These are phyloP conservation scores for Coleophora deauratella DNA, from an alignment of 2,888 invertebrate genomes.

Conservation along the genomic window DNA sequence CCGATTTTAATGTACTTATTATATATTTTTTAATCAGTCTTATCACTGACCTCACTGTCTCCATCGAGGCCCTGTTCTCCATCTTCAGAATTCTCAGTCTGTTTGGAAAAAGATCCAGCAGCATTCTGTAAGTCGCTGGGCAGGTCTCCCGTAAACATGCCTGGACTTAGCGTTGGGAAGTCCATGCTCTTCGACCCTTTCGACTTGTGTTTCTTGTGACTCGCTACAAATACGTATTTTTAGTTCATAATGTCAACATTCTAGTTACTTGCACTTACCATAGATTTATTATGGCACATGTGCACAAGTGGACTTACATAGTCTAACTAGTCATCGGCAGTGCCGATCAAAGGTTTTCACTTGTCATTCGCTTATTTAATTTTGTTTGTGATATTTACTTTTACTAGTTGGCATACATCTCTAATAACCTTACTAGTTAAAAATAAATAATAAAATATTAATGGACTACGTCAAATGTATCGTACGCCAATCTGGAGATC, in stretches of 20 bases:
- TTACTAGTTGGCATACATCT: too few species aligned
- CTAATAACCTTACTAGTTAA: too few species aligned
- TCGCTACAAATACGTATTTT: neutral
- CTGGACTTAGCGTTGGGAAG: neutral
- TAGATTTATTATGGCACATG: neutral
- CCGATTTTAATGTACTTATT: too few species aligned
- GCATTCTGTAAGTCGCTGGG: slow-evolving; percentile 6
- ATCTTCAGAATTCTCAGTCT: neutral
- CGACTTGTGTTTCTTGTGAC: neutral
- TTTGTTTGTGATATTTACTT: too few species aligned
- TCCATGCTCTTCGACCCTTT: neutral
- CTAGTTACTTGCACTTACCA: neutral
- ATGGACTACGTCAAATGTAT: too few species aligned
- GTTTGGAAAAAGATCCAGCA: neutral
- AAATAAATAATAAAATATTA: too few species aligned
- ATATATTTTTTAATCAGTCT: too few species aligned
- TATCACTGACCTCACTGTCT: too few species aligned
- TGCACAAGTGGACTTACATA: neutral
- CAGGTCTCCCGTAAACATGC: neutral
- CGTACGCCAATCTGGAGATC: too few species aligned
- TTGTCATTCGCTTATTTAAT: too few species aligned
- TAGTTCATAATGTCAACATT: neutral
- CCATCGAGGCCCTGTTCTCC: neutral
- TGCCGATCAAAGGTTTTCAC: too few species aligned
- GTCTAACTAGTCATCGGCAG: too few species aligned